A percentile compares a stretch with the other conserved stretches of the same genome.
Conservation (phyloP, 2,113 vertebrate genomes). For the Rhinopomastus cyanomelas region DNA sequence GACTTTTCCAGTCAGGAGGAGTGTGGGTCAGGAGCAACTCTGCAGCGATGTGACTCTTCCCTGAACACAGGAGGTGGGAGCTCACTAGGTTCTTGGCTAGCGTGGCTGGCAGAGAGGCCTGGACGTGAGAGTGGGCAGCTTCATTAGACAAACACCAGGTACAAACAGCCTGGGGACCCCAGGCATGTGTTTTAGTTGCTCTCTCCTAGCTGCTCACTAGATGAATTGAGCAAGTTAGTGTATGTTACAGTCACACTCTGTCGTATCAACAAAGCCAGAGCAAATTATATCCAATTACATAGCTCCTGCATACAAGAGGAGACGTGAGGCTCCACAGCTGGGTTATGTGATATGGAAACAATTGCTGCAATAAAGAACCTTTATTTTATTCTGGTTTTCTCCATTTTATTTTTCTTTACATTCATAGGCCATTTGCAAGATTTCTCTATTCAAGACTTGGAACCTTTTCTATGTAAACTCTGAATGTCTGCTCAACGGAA, state of each 20-base stretch:
- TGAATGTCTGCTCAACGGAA: background rate
- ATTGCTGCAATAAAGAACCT: background rate
- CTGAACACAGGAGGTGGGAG: background rate
- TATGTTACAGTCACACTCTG: background rate
- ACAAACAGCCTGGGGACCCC: background rate
- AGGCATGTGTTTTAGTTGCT: fast-evolving
- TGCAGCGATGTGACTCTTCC: background rate
- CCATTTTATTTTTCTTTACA: too few relatives aligned
- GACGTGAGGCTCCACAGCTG: background rate
- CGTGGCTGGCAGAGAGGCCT: background rate
- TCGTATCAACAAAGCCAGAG: background rate
- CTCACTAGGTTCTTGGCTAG: background rate
- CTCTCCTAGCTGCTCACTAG: background rate
- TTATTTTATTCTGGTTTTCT: too few relatives aligned
- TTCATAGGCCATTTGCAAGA: background rate
- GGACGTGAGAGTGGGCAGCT: background rate
- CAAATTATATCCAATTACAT: background rate
- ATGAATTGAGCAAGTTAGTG: background rate
- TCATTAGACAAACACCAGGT: background rate
- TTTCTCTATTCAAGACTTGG: background rate
- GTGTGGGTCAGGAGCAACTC: background rate
- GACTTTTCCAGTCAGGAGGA: background rate
- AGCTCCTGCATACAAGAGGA: background rate
- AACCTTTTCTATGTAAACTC: background rate
- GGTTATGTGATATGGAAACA: background rate